phyloP scores from a whole-genome alignment of 2,888 invertebrate genomes.

The Elegia similella region DNA sequence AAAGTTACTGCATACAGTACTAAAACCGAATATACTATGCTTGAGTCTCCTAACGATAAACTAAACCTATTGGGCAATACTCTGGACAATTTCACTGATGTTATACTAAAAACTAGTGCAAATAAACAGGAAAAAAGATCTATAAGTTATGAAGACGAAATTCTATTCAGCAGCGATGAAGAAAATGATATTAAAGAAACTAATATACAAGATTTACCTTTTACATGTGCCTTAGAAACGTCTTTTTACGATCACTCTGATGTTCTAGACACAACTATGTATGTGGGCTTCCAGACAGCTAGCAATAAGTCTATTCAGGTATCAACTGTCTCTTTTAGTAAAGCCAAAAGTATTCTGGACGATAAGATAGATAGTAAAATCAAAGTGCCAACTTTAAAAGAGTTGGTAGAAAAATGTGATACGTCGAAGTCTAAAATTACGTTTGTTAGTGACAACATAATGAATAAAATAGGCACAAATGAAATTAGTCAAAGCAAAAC shows the following conservation, averaged over 20 bases:
- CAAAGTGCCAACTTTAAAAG: conserved; percentile 39
- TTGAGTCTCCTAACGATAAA: not conserved
- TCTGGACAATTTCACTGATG: conserved; percentile 14
- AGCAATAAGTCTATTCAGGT: conserved; percentile 67
- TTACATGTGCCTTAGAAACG: conserved; percentile 59
- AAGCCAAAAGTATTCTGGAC: conserved; percentile 54
- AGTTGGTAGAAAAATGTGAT: conserved; percentile 45
- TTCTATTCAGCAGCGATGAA: conserved; percentile 71
- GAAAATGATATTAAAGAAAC: conserved; percentile 46
- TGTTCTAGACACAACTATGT: conserved; percentile 57
- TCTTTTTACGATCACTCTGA: conserved; percentile 48
- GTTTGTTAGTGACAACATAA: conserved; percentile 1
- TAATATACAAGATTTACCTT: conserved; percentile 49
- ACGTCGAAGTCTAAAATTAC: not conserved
- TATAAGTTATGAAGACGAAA: conserved; percentile 50
- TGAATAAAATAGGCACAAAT: not conserved
- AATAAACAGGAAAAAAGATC: conserved; percentile 17
- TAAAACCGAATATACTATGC: conserved; percentile 10
- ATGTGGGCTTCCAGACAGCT: conserved; percentile 70
- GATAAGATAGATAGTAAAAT: conserved; percentile 22
- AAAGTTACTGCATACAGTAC: conserved; percentile 19
- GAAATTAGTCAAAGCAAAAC: not conserved
- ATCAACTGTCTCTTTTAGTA: conserved; percentile 50
- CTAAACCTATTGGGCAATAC: not conserved
- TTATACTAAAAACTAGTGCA: conserved; percentile 13